phyloP scores from a whole-genome alignment of 2,888 invertebrate species.

The Caenorhabditis virilis region DNA sequence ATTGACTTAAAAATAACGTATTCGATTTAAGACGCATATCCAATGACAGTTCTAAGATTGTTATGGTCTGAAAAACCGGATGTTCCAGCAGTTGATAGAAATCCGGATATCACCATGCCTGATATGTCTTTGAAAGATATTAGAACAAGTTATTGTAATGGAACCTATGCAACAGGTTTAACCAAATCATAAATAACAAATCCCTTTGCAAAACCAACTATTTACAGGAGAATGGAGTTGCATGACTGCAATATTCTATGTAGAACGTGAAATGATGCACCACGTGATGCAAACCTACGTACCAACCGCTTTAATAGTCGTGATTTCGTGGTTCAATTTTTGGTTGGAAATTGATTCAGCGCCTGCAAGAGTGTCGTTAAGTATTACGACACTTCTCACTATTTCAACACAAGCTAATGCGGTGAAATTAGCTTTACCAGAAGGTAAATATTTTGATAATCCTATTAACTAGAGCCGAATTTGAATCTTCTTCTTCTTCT shows the following conservation, averaged over 20 bases:
- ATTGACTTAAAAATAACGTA: not conserved
- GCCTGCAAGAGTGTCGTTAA: conserved; percentile 66
- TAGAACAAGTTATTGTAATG: conserved; percentile 63
- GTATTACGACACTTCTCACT: conserved; percentile 65
- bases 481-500: no score
- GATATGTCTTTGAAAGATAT: conserved; percentile 64
- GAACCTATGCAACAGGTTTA: conserved; percentile 66
- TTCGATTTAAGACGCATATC: conserved; percentile 61
- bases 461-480: no score
- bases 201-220: no score
- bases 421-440: conserved; percentile 66
- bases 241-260: conserved; percentile 72
- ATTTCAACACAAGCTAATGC: conserved; percentile 65
- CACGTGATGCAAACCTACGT: conserved; percentile 74
- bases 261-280: conserved; percentile 73
- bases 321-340: conserved; percentile 72
- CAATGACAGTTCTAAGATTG: conserved; percentile 62
- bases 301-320: conserved; percentile 74
- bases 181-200: no score
- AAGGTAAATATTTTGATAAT: no score
- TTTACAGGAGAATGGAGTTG: conserved; percentile 72
- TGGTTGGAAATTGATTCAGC: conserved; percentile 68
- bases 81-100: conserved; percentile 61
- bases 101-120: conserved; percentile 66
- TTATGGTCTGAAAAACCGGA: conserved; percentile 59